Evolutionary conservation across 2,113 vertebrate species (phyloP), one percentile per base, ranked within the genome.

Genomic region (Egretta garzetta): DNA sequence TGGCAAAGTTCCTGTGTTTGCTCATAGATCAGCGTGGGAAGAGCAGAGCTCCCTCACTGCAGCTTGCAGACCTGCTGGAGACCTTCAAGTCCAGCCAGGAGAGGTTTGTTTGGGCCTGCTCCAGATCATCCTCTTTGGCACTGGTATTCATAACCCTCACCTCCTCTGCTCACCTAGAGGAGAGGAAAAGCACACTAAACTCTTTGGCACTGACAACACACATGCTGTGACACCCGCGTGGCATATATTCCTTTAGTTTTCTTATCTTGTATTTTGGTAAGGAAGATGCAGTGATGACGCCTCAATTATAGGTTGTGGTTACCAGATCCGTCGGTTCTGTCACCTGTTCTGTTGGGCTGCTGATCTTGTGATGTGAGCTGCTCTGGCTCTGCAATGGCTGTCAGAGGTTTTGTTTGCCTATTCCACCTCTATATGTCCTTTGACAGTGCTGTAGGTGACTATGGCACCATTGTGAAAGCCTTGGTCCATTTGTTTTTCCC

Each of bases 261-360:
- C 50, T 80, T 47, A 27, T 21, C 13, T 30, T 30, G 6, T 47
- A 12, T 73, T 59, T 87, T 37, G 8, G 3, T 50, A 60, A 81
- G n/a, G 32, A 76, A 52, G 8, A 12, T 62, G 26, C 27, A 39
- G 55, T 0, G 0, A 2, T 0, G 0, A 2, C 10, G 15, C 6
- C 47, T 86, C 62, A 24, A 2, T 28, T 60, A 47, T 3, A 56
- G 14, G 28, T 15, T 59, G 32, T 39, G 22, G 7, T 59, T 89
- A 30, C 32, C 28, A n/a, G 20, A 33, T 55, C 16, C 9, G 12
- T 11, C 0, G 1, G 6, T n/a, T 16, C 20, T 70, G 14, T 53
- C 28, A 21, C 4, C 14, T 47, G 8, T 24, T 80, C 12, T 86
- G 4, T 22, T 47, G 59, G 35, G 26, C 28, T 59, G 37, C 28